A percentile compares a stretch with the other conserved stretches of the same genome.
phyloP scores from a whole-genome alignment of 2,797 vertebrate genomes.

The Karalla daura region DNA sequence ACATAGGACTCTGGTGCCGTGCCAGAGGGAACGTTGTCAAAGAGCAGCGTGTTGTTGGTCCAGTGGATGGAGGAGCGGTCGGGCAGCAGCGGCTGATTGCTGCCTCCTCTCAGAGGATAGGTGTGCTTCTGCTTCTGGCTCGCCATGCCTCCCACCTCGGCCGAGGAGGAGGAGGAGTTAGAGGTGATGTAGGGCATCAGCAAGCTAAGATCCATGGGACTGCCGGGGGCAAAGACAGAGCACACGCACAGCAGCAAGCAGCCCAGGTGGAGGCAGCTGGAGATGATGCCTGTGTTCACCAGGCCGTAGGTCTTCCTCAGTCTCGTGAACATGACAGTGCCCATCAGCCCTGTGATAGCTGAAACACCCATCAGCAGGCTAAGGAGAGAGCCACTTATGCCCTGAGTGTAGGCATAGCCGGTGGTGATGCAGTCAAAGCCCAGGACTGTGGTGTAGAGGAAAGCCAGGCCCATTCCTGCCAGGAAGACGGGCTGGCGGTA shows the following conservation, averaged over 20 bases:
- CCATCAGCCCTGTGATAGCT: slow-evolving; percentile 84
- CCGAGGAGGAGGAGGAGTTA: slow-evolving; percentile 72
- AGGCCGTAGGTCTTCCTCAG: slow-evolving; percentile 83
- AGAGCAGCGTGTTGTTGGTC: slow-evolving; percentile 88
- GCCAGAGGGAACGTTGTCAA: slow-evolving; percentile 81
- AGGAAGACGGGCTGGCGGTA: slow-evolving; percentile 85
- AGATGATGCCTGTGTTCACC: slow-evolving; percentile 85
- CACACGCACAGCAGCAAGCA: slow-evolving; percentile 86
- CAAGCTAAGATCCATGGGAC: slow-evolving; percentile 84
- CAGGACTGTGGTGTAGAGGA: slow-evolving; percentile 87
- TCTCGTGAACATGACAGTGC: slow-evolving; percentile 86
- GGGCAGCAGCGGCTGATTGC: slow-evolving; percentile 85
- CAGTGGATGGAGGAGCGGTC: slow-evolving; percentile 88
- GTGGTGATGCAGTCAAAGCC: slow-evolving; percentile 89
- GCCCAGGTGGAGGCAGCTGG: slow-evolving; percentile 84
- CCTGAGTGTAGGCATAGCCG: slow-evolving; percentile 87
- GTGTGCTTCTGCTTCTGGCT: slow-evolving; percentile 77
- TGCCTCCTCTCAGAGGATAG: slow-evolving; percentile 78
- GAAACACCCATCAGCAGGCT: slow-evolving; percentile 86
- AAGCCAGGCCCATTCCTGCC: slow-evolving; percentile 86
- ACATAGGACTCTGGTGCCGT: slow-evolving; percentile 82
- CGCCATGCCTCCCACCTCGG: slow-evolving; percentile 72
- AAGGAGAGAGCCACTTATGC: slow-evolving; percentile 87
- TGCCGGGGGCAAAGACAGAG: slow-evolving; percentile 88
- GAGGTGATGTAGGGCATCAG: slow-evolving; percentile 74